A percentile compares a stretch with the other conserved stretches of the same genome.
Conservation (phyloP, 2,888 invertebrate genomes). For the Apoda limacodes region DNA sequence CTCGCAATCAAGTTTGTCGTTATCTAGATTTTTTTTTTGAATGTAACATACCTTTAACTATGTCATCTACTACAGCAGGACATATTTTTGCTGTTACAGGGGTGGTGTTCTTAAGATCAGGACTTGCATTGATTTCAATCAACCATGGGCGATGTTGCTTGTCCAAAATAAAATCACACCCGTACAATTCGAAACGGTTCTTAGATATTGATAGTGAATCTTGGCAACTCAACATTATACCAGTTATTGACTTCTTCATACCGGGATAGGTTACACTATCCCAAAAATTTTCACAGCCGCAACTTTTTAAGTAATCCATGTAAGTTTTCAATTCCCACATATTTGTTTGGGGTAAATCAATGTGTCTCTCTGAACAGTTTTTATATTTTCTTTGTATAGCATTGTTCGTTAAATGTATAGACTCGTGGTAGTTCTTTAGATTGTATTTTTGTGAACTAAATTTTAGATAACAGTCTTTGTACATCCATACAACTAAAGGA, state of each 20-base stretch:
- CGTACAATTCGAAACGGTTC: slow-evolving; percentile 90
- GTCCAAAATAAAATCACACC: slow-evolving; percentile 92
- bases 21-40: too few relatives aligned
- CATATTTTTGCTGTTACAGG: slow-evolving; percentile 87
- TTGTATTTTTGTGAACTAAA: slow-evolving; percentile 89
- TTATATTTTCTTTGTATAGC: slow-evolving; percentile 85
- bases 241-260: slow-evolving; percentile 85
- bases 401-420: slow-evolving; percentile 89
- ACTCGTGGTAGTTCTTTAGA: slow-evolving; percentile 82
- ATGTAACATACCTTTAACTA: slow-evolving; percentile 90
- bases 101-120: slow-evolving; percentile 85
- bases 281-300: slow-evolving; percentile 74
- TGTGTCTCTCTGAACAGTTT: slow-evolving; percentile 60
- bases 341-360: slow-evolving; percentile 77
- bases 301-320: slow-evolving; percentile 69
- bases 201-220: slow-evolving; percentile 75
- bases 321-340: slow-evolving; percentile 88
- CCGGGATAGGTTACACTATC: slow-evolving; percentile 82
- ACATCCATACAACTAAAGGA: slow-evolving; percentile 88
- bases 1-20: too few relatives aligned
- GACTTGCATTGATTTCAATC: slow-evolving; percentile 93
- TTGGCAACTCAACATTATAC: slow-evolving; percentile 84
- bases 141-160: slow-evolving; percentile 89
- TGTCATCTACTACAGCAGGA: slow-evolving; percentile 82
- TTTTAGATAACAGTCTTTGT: slow-evolving; percentile 84